Conservation (phyloP, 2,113 vertebrate genomes). For the Podocnemis expansa region DNA sequence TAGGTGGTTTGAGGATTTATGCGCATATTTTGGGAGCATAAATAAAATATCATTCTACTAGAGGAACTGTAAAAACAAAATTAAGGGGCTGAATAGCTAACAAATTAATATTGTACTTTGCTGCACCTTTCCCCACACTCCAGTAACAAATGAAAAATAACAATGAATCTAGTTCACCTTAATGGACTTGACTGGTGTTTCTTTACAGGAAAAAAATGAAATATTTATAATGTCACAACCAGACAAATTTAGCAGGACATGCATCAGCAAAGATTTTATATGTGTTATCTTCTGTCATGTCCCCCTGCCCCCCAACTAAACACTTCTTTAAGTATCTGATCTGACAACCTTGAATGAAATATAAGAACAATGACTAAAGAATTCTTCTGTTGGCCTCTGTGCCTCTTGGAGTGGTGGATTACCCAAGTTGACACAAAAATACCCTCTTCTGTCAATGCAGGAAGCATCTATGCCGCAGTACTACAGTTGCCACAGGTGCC, state of each 20-base stretch:
- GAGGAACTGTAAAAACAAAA: constrained; percentile 51
- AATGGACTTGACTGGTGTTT: constrained; percentile 20
- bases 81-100: constrained; percentile 39
- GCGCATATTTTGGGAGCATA: constrained; percentile 26
- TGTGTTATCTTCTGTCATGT: neutral
- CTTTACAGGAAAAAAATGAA: constrained; percentile 27
- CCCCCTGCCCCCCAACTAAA: neutral
- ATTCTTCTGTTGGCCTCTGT: neutral
- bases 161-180: neutral
- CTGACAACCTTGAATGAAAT: neutral
- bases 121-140: neutral
- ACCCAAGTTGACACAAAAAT: neutral
- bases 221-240: constrained; percentile 47
- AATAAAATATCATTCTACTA: constrained; percentile 65
- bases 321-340: neutral
- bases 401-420: neutral
- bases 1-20: constrained; percentile 32
- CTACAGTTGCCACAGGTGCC: neutral
- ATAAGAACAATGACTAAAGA: neutral
- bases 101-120: constrained; percentile 50
- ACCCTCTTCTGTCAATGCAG: neutral
- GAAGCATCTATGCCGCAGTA: neutral
- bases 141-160: constrained; percentile 62
- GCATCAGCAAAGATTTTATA: constrained; percentile 3
- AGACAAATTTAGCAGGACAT: neutral